phyloP scores from a whole-genome alignment of 92 coral and sea anemone genomes.

The Porites lobata region DNA sequence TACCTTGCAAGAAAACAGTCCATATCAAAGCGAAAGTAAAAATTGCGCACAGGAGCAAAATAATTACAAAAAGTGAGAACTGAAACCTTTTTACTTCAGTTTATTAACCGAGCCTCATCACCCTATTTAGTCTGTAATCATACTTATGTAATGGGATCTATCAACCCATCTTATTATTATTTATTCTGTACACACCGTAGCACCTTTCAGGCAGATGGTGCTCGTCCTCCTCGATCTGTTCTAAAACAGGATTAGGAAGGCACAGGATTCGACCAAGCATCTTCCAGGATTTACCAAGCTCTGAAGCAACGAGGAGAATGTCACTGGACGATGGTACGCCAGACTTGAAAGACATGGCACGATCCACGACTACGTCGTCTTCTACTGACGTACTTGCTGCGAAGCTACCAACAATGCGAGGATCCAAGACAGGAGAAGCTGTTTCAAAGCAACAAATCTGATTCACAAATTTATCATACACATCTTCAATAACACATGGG shows the following conservation, averaged over 20 bases:
- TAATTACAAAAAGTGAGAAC: no score
- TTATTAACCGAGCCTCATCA: no score
- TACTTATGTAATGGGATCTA: no score
- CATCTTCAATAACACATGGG: neutral
- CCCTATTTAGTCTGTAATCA: no score
- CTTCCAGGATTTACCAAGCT: neutral
- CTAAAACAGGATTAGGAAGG: slow-evolving; percentile 17
- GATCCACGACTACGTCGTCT: neutral
- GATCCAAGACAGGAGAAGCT: neutral
- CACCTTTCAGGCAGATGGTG: slow-evolving; percentile 14
- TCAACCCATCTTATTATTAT: no score
- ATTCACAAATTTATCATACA: neutral
- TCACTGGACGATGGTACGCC: neutral
- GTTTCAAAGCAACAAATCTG: neutral
- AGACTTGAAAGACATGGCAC: neutral
- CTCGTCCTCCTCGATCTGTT: slow-evolving; percentile 48
- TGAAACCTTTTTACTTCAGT: no score
- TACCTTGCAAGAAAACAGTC: no score
- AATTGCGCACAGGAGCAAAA: no score
- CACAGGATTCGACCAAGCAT: slow-evolving; percentile 38
- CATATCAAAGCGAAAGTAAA: no score
- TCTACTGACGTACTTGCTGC: neutral
- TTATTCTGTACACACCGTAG: slow-evolving; percentile 1
- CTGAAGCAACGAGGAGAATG: neutral
- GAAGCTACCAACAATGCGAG: neutral